These are phyloP conservation scores for Huso huso DNA, from an alignment of 2,797 vertebrate species.

Conservation along the genomic window DNA sequence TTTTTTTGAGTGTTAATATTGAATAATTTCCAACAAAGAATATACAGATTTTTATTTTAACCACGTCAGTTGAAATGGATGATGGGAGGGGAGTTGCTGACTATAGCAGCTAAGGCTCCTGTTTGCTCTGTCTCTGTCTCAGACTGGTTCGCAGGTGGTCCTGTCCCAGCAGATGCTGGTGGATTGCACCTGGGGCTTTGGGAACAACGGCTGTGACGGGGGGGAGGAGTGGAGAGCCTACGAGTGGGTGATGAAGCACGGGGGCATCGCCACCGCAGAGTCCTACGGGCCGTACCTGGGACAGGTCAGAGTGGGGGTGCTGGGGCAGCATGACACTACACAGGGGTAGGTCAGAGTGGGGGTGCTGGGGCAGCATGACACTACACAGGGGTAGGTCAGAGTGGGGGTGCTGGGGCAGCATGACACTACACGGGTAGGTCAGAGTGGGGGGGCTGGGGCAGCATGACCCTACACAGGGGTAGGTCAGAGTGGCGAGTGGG, in stretches of 20 bases:
- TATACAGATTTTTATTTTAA: background rate
- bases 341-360: slow-evolving; percentile 47
- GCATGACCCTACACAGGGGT: too few species aligned
- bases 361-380: background rate
- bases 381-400: too few species aligned
- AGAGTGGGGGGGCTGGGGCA: too few species aligned
- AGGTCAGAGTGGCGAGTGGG: too few species aligned
- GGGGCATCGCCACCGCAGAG: slow-evolving; percentile 65
- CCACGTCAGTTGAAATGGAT: background rate
- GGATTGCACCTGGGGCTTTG: slow-evolving; percentile 71
- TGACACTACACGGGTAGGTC: too few species aligned
- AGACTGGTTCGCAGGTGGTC: slow-evolving; percentile 59
- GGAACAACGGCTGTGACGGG: slow-evolving; percentile 68
- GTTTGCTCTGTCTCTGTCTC: slow-evolving; percentile 8
- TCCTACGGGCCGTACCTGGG: slow-evolving; percentile 66
- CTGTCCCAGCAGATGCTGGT: slow-evolving; percentile 75
- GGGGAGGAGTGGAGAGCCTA: slow-evolving; percentile 71
- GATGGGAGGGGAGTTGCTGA: too few species aligned
- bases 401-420: too few species aligned
- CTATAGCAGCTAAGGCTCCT: too few species aligned
- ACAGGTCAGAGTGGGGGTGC: slow-evolving; percentile 25
- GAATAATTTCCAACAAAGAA: too few species aligned
- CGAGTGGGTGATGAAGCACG: slow-evolving; percentile 73
- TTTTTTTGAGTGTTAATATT: too few species aligned
- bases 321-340: background rate